phyloP scores from a whole-genome alignment of 2,113 vertebrate species.

The Promerops cafer region DNA sequence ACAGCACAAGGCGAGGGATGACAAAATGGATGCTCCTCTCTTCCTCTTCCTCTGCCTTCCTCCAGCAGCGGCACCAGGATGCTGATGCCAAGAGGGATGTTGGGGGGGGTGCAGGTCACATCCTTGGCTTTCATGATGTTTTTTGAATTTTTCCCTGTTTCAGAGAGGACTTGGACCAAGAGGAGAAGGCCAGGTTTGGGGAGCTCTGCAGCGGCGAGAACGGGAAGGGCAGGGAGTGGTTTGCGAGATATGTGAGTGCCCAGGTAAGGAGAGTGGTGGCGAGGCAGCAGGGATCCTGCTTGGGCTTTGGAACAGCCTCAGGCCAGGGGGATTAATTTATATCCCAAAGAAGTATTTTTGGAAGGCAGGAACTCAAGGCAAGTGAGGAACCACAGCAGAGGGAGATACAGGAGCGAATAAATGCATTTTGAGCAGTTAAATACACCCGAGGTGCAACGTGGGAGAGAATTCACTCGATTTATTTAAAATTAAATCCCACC shows the following conservation, averaged over 20 bases:
- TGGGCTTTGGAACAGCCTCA: neutral
- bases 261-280: constrained; percentile 74
- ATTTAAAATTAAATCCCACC: neutral
- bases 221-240: constrained; percentile 93
- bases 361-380: neutral
- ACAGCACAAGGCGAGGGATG: neutral
- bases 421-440: neutral
- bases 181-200: constrained; percentile 93
- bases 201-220: constrained; percentile 87
- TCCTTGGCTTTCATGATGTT: neutral
- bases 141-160: neutral
- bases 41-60: neutral
- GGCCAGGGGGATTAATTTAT: neutral
- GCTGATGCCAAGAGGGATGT: neutral
- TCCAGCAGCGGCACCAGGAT: neutral
- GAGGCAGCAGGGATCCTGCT: neutral
- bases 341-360: neutral
- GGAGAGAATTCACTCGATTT: neutral
- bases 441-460: accelerated
- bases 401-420: neutral
- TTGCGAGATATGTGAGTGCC: constrained; percentile 88
- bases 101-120: accelerated
- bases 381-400: neutral
- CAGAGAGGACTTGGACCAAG: constrained; percentile 92
- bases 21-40: neutral